Percentiles rank a stretch among this genome's conserved stretches.
These are phyloP conservation scores for Acrossocheilus fasciatus DNA, from an alignment of 2,797 vertebrate species.

Conservation along the genomic window DNA sequence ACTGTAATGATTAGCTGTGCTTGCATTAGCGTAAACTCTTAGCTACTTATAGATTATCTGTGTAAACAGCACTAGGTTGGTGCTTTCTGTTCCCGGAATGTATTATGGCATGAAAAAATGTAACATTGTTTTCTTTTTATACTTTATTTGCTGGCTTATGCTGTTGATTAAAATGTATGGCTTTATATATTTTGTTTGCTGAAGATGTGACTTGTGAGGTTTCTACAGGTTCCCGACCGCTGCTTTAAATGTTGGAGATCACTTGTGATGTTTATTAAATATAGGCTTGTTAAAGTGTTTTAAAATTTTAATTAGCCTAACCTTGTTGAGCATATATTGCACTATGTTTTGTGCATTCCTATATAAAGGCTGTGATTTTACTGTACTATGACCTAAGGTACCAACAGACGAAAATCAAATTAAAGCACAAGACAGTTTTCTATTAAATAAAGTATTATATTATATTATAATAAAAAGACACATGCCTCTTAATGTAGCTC, in stretches of 20 bases:
- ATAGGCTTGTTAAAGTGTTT: not conserved
- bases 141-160: not conserved
- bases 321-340: not conserved
- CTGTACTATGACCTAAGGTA: not conserved
- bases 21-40: conserved; percentile 10
- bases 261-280: not conserved
- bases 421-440: not conserved
- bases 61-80: not conserved
- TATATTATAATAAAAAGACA: not conserved
- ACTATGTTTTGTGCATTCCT: not conserved
- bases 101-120: not conserved
- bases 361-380: not conserved
- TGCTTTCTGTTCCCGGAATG: not conserved
- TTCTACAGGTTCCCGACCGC: not conserved
- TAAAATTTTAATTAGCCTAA: not conserved
- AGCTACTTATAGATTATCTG: conserved; percentile 21
- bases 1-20: conserved; percentile 18
- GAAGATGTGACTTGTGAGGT: not conserved
- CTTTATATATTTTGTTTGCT: not conserved
- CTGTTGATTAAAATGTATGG: not conserved
- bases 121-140: not conserved
- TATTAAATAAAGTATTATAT: conserved; percentile 1
- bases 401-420: not conserved
- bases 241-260: not conserved
- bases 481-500: not conserved